Evolutionary conservation across 2,888 invertebrate species (phyloP).

Genomic region (Atethmia centrago): DNA sequence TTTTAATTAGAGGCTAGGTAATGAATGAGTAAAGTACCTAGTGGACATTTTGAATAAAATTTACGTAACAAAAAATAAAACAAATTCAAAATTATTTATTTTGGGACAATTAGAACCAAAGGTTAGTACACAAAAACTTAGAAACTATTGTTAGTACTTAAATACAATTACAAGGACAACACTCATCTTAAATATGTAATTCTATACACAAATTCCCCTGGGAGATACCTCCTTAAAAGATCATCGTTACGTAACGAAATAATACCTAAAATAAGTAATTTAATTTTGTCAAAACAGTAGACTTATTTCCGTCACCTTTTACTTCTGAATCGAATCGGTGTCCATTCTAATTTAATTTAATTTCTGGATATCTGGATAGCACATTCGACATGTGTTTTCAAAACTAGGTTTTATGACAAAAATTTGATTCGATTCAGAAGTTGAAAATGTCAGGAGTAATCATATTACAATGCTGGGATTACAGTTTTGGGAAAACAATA

Average conservation of each 20-base stretch:
- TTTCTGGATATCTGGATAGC: too few relatives aligned
- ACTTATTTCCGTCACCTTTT: neutral
- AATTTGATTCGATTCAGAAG: neutral
- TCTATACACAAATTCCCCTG: too few relatives aligned
- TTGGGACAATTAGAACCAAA: too few relatives aligned
- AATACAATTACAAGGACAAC: too few relatives aligned
- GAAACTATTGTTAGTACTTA: too few relatives aligned
- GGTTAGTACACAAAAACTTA: too few relatives aligned
- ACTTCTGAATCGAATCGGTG: neutral
- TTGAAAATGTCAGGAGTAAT: neutral
- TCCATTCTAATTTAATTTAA: neutral
- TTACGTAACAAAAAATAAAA: too few relatives aligned
- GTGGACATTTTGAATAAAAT: neutral
- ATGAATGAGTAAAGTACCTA: neutral
- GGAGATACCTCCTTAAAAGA: too few relatives aligned
- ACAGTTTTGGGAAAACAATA: neutral
- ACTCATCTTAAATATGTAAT: too few relatives aligned
- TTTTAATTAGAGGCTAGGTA: slow-evolving; percentile 16
- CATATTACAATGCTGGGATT: neutral
- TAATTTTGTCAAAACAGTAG: too few relatives aligned
- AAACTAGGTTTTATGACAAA: neutral
- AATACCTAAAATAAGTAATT: neutral
- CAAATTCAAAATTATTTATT: too few relatives aligned
- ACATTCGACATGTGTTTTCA: neutral
- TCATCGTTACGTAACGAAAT: neutral